Evolutionary conservation across 2,113 vertebrate species (phyloP), one percentile per base, ranked within the genome.

Genomic region (Tragulus kanchil): DNA sequence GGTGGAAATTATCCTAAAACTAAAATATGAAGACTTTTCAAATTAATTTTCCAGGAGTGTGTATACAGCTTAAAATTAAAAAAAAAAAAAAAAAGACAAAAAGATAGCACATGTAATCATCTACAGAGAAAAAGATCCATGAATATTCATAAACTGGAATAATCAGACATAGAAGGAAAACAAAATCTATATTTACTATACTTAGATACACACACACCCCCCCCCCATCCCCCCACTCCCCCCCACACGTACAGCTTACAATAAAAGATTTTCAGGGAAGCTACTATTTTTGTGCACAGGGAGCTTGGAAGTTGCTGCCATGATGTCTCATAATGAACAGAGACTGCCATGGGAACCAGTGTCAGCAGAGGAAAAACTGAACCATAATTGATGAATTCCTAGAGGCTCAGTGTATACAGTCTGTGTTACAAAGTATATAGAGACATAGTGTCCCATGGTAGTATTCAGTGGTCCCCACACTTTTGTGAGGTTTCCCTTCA

Each of bases 41-140:
- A 93, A 79, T 95, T 88, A 94, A 93, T 75, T 96, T 89, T n/a
- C 42, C 42, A 79, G 64, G 16, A 84, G 65, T 65, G 13, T 14
- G 19, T 8, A 28, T 31, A 77, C 1, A 73, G 23, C 25, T 93
- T 8, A 31, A 15, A 61, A 11, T 31, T 58, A 1, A 4, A 42
- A 56, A 10, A 52, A 12, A 7, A 90, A 61, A 45, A 36, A n/a
- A 15, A 13, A 83, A 52, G 36, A 7, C 3, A 58, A 61, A 8
- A 48, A 31, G 28, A 2, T 25, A 89, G 3, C 15, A 26, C 1
- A 15, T 17, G 3, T 19, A 52, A 52, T 85, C 9, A 77, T 64
- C 5, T 4, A 67, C 2, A 14, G 17, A 3, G 16, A 62, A 90
- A 86, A 3, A 64, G 28, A 64, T 1, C 11, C 62, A 28, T 36